Percentiles rank a stretch among this genome's conserved stretches.
Evolutionary conservation across 2,888 invertebrate genomes (phyloP).

Genomic region (Gonocerus acuteangulatus): DNA sequence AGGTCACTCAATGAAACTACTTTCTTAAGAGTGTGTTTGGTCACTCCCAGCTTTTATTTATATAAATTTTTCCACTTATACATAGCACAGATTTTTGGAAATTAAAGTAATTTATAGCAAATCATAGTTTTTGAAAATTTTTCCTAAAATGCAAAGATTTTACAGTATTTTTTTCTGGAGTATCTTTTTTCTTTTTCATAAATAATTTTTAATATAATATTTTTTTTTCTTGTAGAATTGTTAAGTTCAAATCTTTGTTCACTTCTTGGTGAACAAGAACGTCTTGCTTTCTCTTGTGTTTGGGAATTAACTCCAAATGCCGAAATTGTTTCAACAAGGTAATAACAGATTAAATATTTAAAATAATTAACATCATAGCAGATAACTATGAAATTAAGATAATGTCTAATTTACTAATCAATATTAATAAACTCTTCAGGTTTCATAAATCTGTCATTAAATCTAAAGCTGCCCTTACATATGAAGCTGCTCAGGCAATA

Average conservation of each 20-base stretch:
- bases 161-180: no score
- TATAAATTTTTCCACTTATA: no score
- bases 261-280: conserved; percentile 76
- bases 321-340: conserved; percentile 70
- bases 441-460: conserved; percentile 84
- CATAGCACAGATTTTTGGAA: no score
- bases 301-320: conserved; percentile 87
- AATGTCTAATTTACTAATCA: not conserved
- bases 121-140: no score
- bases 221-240: conserved; percentile 53
- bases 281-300: conserved; percentile 91
- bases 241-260: conserved; percentile 95
- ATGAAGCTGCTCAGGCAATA: conserved; percentile 89
- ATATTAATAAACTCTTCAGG: not conserved
- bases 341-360: conserved; percentile 40
- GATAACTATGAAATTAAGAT: not conserved
- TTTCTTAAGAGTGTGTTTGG: no score
- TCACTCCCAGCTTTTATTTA: no score
- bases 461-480: conserved; percentile 88
- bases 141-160: no score
- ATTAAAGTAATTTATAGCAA: no score
- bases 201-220: not conserved
- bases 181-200: no score
- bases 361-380: not conserved
- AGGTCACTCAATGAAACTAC: no score